Base-by-base conservation (phyloP, 2,888 invertebrate species). In the Camptogramma bilineatum region DNA sequence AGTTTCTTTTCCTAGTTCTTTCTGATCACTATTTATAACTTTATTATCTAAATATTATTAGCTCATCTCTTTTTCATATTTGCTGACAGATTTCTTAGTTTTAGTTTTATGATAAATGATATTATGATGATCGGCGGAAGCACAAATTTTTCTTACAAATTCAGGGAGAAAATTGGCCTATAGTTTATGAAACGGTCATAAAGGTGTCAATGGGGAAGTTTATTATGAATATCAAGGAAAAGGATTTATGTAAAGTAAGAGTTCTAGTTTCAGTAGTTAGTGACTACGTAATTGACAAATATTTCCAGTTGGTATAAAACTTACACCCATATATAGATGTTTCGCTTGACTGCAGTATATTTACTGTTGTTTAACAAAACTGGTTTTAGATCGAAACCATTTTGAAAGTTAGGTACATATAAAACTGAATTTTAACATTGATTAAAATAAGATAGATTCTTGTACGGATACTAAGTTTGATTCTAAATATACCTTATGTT, bases 1-100 rank as follows among this genome's bases (percentile, higher is more conserved):
- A 34, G 51, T 17, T 46, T 52, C 34, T 58, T 64, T 63, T 24
- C 54, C 57, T 58, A 48, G 42, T 52, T 64, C 31, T 10, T 21
- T 39, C 13, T 13, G 13, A 17, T 5, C 3, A 18, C 24, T 44
- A 24, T 53, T 53, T 53, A 16, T 53, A 52, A 9, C 19, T 21
- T n/a, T 53, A 18, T 21, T 47, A 19, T 19, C 13, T 18, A 8
- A 5, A 17, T 47, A 47, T 18, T 16, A 3, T 42, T 16, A 28
- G 28, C 28, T 28, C 28, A 28, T 28, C 1, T 42, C 16, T 16
- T 4, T n/a, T 16, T 16, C 16, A 42, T 44, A 17, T 44, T 44
- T 44, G 16, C 13, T 17, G 0, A 16, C 44, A 4, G 13, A 28
- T 39, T 39, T 17, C 16, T 16, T 42, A 16, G 10, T 7, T n/a